A percentile compares a stretch with the other conserved stretches of the same genome.
Conservation (phyloP, 2,113 vertebrate genomes). For the Spilogale gracilis region DNA sequence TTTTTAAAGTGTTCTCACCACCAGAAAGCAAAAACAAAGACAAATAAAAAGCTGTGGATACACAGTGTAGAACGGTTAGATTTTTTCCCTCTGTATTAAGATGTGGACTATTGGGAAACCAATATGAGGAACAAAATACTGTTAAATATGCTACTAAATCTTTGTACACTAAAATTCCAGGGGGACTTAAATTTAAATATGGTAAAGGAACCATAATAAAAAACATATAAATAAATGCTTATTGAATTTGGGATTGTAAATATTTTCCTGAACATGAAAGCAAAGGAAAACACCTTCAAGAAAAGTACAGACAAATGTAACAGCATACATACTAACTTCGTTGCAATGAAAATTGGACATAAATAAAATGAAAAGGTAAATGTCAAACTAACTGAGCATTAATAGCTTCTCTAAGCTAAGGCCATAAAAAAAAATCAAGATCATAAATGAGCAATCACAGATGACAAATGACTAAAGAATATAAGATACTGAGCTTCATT, state of each 20-base stretch:
- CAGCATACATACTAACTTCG: neutral
- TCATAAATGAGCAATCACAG: constrained; percentile 30
- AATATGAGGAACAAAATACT: neutral
- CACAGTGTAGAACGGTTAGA: neutral
- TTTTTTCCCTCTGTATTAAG: constrained; percentile 8
- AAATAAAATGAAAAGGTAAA: constrained; percentile 67
- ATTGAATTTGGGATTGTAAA: constrained; percentile 26
- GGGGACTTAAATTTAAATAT: constrained; percentile 23
- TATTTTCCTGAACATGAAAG: neutral
- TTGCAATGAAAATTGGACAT: constrained; percentile 3
- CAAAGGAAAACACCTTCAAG: neutral
- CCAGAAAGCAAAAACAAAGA: neutral
- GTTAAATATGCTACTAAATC: constrained; percentile 17
- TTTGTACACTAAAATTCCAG: neutral
- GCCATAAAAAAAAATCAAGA: constrained; percentile 55
- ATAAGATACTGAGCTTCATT: constrained; percentile 43
- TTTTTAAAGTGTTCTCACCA: constrained; percentile 52
- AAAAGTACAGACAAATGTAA: neutral
- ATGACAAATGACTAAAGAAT: constrained; percentile 42
- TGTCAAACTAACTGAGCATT: constrained; percentile 36
- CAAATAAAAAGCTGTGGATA: neutral
- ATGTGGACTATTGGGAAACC: neutral
- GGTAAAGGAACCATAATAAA: neutral
- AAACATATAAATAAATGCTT: constrained; percentile 29
- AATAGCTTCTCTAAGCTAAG: constrained; percentile 36